Conservation (phyloP, 2,888 invertebrate genomes). For the Oligia strigilis region DNA sequence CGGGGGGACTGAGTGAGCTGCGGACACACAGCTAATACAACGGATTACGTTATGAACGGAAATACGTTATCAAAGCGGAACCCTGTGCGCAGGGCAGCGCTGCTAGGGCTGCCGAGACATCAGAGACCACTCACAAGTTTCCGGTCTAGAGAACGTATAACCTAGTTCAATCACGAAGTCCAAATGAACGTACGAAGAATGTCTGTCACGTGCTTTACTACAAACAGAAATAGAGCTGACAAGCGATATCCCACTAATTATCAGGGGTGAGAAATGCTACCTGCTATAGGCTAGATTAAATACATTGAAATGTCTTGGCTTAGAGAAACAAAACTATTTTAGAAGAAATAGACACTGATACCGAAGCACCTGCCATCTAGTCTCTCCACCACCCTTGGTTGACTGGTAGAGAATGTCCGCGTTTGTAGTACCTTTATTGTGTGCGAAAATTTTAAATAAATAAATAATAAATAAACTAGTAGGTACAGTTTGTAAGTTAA, state of each 20-base stretch:
- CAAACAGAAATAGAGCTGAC: background rate
- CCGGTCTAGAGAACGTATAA: background rate
- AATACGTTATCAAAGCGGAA: constrained; percentile 21
- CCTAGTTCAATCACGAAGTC: background rate
- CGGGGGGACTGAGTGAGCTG: background rate
- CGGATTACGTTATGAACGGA: constrained; percentile 16
- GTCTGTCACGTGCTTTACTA: background rate
- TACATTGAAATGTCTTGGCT: background rate
- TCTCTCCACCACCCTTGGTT: background rate
- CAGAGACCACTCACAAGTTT: background rate
- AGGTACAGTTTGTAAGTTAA: background rate
- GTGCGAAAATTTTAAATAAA: background rate
- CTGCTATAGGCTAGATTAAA: constrained; percentile 10
- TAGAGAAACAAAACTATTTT: background rate
- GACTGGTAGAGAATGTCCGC: background rate
- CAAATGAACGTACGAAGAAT: constrained; percentile 1
- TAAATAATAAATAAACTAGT: background rate
- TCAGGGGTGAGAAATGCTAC: constrained; percentile 10
- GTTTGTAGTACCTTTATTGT: background rate
- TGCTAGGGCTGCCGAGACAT: background rate
- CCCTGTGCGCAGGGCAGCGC: background rate
- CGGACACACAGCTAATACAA: background rate
- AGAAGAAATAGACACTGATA: background rate
- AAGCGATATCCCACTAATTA: constrained; percentile 3
- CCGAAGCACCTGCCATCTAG: background rate